Evolutionary conservation across 2,113 vertebrate genomes (phyloP).

Genomic region (Eurystomus gularis): DNA sequence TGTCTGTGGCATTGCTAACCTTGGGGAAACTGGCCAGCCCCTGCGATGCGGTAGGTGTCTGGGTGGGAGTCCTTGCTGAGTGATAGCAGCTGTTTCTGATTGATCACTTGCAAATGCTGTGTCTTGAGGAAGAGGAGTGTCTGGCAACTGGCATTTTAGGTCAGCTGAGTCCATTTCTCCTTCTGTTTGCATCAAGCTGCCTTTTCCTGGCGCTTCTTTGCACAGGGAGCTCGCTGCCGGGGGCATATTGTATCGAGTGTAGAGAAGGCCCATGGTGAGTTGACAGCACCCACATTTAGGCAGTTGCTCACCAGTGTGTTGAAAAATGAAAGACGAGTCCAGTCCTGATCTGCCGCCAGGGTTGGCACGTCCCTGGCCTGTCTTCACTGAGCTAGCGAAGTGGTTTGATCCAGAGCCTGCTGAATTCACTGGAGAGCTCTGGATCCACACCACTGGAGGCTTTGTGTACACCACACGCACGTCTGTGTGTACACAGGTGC

Average conservation of each 20-base stretch:
- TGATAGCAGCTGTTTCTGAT: not conserved
- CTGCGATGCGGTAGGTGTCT: not conserved
- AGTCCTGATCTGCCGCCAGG: rapidly evolving
- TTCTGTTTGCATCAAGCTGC: not conserved
- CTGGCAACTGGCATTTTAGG: not conserved
- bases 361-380: not conserved
- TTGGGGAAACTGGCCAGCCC: not conserved
- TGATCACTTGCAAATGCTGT: not conserved
- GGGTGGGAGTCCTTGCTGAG: not conserved
- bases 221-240: not conserved
- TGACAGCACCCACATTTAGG: not conserved
- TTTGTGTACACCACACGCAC: not conserved
- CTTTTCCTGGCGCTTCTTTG: not conserved
- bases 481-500: not conserved
- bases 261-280: not conserved
- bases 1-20: not conserved
- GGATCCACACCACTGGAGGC: not conserved
- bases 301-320: not conserved
- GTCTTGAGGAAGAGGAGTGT: not conserved
- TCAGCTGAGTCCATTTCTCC: not conserved
- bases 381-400: not conserved
- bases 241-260: not conserved
- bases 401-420: not conserved
- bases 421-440: not conserved
- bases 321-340: rapidly evolving